Base-by-base conservation (phyloP, 1,140 invertebrate genomes). In the Myzus persicae region DNA sequence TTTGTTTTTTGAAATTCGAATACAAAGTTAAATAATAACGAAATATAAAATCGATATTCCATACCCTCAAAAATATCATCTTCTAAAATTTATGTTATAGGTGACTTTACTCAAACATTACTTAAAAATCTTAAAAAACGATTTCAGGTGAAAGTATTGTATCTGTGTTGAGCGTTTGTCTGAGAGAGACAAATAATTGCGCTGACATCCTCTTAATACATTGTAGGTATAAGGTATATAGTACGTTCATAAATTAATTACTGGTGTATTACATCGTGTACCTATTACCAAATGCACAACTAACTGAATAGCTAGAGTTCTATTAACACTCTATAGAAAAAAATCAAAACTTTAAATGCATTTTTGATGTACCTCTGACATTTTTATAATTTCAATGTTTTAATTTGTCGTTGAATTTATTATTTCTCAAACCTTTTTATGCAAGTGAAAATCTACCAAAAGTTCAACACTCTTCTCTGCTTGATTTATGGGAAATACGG, bases 291-390 rank as follows among this genome's bases (percentile, higher is more conserved):
- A 67, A 67, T 67, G 14, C 31, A n/a, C n/a, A 5, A 76, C 59
- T n/a, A 1, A n/a, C n/a, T 76, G 59, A 31, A 59, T 31, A 67
- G 0, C 36, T 0, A n/a, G 22, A 26, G 8, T 42, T 40, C 22
- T 84, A 26, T 9, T 38, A 42, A 5, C 24, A 42, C 22, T 24
- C 40, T 5, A 40, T 40, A 40, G 26, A 26, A 67, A 67, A n/a
- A 51, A 51, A 81, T 38, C 18, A 48, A 88, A 88, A 88, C 85
- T 88, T 88, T 48, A 36, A 48, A 88, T 48, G n/a, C 44, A n/a
- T 51, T 51, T 89, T 89, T 24, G 38, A 38, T 36, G 87, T 89
- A 51, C 46, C 44, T 31, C 8, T 8, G 87, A 89, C 20, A 20
- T 48, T 51, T 51, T 89, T 38, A 38, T 38, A 36, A 24, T 89